Conservation (phyloP, 2,888 invertebrate genomes). For the Brachycybe producta region DNA sequence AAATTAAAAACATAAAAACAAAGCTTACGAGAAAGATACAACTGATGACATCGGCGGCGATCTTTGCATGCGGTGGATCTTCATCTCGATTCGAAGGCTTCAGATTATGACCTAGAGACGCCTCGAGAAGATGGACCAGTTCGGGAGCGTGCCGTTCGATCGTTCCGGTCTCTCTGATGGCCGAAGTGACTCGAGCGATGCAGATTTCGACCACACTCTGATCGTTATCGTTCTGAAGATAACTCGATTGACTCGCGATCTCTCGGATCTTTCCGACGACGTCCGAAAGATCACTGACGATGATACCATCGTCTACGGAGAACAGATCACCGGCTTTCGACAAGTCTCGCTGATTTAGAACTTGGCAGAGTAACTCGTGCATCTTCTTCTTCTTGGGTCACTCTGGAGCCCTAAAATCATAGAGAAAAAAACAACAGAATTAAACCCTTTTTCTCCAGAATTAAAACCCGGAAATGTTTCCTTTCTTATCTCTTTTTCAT, state of each 20-base stretch:
- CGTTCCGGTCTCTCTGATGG: constrained; percentile 72
- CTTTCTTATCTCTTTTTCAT: no score
- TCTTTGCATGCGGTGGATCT: constrained; percentile 91
- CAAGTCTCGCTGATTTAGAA: constrained; percentile 74
- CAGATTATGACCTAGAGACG: constrained; percentile 76
- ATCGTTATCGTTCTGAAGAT: constrained; percentile 73
- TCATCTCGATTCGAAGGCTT: constrained; percentile 63
- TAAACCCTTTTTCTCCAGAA: no score
- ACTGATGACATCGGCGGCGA: constrained; percentile 86
- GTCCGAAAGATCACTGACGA: constrained; percentile 69
- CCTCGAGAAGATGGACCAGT: constrained; percentile 69
- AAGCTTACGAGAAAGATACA: constrained; percentile 75
- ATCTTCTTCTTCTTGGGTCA: no score
- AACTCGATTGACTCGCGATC: constrained; percentile 69
- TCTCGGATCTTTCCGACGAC: constrained; percentile 55
- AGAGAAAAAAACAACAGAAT: no score
- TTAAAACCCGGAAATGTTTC: no score
- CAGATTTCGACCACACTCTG: constrained; percentile 93
- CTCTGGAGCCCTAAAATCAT: no score
- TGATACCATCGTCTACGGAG: constrained; percentile 69
- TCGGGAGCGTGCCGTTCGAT: constrained; percentile 74
- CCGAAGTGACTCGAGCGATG: constrained; percentile 76
- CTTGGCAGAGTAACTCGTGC: constrained; percentile 83
- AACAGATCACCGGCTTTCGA: constrained; percentile 83
- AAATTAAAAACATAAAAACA: not conserved